These are phyloP conservation scores for Merops nubicus DNA, from an alignment of 2,113 vertebrate species.

Conservation along the genomic window DNA sequence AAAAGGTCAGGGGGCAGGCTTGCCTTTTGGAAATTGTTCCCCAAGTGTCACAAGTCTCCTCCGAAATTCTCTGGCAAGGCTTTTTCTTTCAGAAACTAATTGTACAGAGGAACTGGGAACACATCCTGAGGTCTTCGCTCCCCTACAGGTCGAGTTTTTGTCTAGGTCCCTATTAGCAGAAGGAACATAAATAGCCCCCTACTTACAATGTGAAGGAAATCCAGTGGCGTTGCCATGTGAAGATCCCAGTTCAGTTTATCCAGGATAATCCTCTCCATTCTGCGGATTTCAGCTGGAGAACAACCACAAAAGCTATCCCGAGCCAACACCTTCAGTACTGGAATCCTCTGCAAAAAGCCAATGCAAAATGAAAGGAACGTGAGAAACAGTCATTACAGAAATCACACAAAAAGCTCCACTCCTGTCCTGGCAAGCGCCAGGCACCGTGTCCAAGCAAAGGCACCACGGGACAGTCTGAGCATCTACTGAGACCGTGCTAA, in stretches of 20 bases:
- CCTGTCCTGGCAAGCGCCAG: not conserved
- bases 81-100: not conserved
- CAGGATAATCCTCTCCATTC: constrained; percentile 97
- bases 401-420: not conserved
- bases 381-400: not conserved
- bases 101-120: not conserved
- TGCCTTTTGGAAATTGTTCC: rapidly evolving
- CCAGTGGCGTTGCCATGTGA: constrained; percentile 91
- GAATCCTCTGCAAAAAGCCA: constrained; percentile 83
- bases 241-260: constrained; percentile 98
- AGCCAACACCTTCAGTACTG: constrained; percentile 87
- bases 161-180: not conserved
- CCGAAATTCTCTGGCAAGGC: not conserved
- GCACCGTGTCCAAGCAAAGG: not conserved
- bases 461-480: not conserved
- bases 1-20: not conserved
- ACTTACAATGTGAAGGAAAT: constrained; percentile 96
- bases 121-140: not conserved
- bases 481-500: rapidly evolving
- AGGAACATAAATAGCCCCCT: not conserved
- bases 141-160: not conserved
- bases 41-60: not conserved
- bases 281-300: constrained; percentile 92
- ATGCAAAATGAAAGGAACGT: rapidly evolving
- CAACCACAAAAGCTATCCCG: constrained; percentile 92